Percentiles rank a stretch among this genome's conserved stretches.
phyloP scores from a whole-genome alignment of 2,113 vertebrate genomes.

The Malurus alboscapulatus region DNA sequence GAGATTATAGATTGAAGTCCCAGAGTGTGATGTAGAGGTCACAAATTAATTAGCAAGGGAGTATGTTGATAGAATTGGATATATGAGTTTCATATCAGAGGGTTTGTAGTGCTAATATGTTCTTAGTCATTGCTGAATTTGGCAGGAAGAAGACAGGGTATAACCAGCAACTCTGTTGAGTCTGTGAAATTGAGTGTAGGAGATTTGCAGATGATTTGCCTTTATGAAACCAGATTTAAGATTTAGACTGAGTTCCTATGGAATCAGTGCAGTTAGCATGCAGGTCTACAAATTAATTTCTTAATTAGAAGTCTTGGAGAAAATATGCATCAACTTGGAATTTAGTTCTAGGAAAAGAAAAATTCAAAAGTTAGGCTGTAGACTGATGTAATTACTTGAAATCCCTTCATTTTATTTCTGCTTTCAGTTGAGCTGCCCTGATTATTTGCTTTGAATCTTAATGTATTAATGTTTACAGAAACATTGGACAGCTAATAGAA shows the following conservation, averaged over 20 bases:
- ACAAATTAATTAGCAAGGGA: slow-evolving; percentile 18
- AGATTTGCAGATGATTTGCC: not conserved
- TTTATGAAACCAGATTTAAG: not conserved
- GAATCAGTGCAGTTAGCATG: not conserved
- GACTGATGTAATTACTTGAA: not conserved
- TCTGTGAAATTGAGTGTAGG: not conserved
- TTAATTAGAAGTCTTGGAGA: not conserved
- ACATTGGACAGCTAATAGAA: not conserved
- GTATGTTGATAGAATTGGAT: not conserved
- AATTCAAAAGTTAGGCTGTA: not conserved
- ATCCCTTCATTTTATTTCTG: not conserved
- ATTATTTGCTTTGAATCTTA: not conserved
- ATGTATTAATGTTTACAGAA: not conserved
- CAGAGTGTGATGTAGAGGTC: not conserved
- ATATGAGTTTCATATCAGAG: not conserved
- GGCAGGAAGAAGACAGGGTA: not conserved
- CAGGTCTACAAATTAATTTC: not conserved
- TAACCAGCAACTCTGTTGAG: not conserved
- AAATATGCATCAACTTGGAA: not conserved
- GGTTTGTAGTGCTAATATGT: not conserved
- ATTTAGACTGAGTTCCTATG: not conserved
- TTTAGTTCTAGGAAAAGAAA: not conserved
- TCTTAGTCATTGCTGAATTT: slow-evolving; percentile 2
- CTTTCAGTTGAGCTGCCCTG: not conserved
- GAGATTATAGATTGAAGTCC: not conserved